phyloP scores from a whole-genome alignment of 2,888 invertebrate genomes.

The Lepidochrysops patricia region DNA sequence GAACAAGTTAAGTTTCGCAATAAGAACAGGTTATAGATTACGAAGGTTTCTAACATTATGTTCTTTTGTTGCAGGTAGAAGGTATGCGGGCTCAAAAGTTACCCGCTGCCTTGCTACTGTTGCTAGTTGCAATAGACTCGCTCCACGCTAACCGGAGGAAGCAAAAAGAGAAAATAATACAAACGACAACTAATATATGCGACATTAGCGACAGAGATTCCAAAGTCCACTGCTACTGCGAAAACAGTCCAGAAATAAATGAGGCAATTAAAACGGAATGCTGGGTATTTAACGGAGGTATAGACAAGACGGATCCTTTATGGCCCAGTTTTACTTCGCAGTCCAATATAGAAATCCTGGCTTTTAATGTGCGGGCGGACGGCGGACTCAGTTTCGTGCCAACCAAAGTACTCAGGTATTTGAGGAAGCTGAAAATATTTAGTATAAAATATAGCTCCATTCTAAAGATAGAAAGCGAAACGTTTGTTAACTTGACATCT shows the following conservation, averaged over 20 bases:
- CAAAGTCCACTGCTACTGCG: constrained; percentile 80
- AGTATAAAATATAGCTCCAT: constrained; percentile 84
- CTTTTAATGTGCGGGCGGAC: constrained; percentile 80
- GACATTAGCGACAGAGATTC: constrained; percentile 70
- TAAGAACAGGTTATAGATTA: no score
- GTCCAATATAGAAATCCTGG: constrained; percentile 78
- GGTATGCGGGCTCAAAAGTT: constrained; percentile 68
- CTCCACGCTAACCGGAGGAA: constrained; percentile 61
- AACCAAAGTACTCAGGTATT: constrained; percentile 78
- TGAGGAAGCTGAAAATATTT: constrained; percentile 78
- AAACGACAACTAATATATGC: constrained; percentile 66
- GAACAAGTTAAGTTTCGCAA: neutral
- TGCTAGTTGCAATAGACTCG: constrained; percentile 65
- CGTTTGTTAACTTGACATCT: constrained; percentile 83
- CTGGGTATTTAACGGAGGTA: constrained; percentile 81
- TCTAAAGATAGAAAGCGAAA: constrained; percentile 78
- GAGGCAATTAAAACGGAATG: constrained; percentile 83
- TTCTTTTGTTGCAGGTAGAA: constrained; percentile 57
- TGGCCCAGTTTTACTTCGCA: constrained; percentile 85
- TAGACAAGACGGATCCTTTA: constrained; percentile 78
- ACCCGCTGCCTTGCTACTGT: constrained; percentile 69
- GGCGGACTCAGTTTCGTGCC: constrained; percentile 82
- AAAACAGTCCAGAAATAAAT: constrained; percentile 67
- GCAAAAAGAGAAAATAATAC: constrained; percentile 53
- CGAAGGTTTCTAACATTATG: constrained; percentile 8